Percentiles rank a stretch among this genome's conserved stretches.
These are phyloP conservation scores for Phorcus lineatus DNA, from an alignment of 2,888 invertebrate genomes.

Conservation along the genomic window DNA sequence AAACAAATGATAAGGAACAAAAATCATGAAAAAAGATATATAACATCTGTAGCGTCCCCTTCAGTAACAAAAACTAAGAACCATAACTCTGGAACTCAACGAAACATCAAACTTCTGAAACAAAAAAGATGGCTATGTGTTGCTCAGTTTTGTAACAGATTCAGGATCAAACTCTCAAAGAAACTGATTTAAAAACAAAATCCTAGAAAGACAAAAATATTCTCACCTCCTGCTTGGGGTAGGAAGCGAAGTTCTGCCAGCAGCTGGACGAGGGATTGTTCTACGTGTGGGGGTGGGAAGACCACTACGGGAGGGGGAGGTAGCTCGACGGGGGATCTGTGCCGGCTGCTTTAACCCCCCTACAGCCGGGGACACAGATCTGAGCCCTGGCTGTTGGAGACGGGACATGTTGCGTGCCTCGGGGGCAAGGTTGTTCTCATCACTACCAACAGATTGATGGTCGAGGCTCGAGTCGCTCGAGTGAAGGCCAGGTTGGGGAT, in stretches of 20 bases:
- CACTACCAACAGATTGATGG: conserved; percentile 54
- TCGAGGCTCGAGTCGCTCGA: conserved; percentile 67
- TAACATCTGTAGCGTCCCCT: no score
- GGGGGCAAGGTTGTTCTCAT: conserved; percentile 51
- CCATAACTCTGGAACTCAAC: no score
- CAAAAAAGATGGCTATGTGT: no score
- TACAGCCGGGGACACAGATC: conserved; percentile 39
- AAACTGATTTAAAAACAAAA: neutral
- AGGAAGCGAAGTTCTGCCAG: conserved; percentile 55
- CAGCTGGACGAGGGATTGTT: conserved; percentile 57
- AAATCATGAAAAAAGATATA: no score
- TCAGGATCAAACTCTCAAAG: neutral
- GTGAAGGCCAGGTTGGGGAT: conserved; percentile 53
- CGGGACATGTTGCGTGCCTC: conserved; percentile 42
- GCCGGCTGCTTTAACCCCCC: conserved; percentile 52
- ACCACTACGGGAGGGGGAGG: conserved; percentile 63
- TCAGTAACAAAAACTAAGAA: no score
- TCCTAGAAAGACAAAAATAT: neutral
- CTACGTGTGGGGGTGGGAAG: conserved; percentile 63
- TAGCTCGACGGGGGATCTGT: conserved; percentile 45
- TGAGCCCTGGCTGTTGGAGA: conserved; percentile 45
- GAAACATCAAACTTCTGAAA: no score
- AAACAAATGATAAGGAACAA: no score
- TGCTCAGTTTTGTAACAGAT: no score
- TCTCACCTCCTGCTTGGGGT: conserved; percentile 58